Base-by-base conservation (phyloP, 2,888 invertebrate species). In the Lasioglossum oenotherae region DNA sequence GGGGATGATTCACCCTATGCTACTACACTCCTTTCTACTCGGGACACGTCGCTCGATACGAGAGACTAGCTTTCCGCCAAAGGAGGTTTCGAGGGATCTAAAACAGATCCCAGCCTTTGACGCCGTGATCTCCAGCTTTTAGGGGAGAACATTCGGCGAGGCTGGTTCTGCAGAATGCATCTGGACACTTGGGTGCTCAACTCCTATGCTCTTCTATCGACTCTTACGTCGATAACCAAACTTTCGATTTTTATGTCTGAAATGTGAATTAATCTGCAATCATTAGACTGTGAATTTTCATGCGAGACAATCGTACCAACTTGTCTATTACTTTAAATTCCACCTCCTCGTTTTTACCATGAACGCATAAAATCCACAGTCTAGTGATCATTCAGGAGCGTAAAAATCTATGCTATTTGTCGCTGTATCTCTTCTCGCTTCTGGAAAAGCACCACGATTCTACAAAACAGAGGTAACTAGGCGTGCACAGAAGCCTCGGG, bases 1-100 rank as follows among this genome's bases (percentile, higher is more conserved):
- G 64, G 64, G 64, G 31, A 64, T 64, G 64, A 64, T 64, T 64
- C 64, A 64, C 64, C 64, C 64, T 31, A 27, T 14, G 64, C n/a
- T 4, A 2, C 31, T 64, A 31, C 64, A 31, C 64, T 31, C 60
- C 27, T 60, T 27, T 16, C 12, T 60, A 6, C 64, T 64, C 31
- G 64, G 27, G n/a, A 31, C 31, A 14, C 64, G 14, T 31, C 64
- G 64, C 64, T 31, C 27, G 31, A 64, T 53, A 53, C 23, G 53
- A n/a, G 10, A n/a, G 53, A n/a, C 23, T 53, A 23, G n/a, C 53
- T 53, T 53, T 53, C 23, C 53, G 53, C n/a, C 53, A 53, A 53
- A 53, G n/a, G 53, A 53, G 53, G 10, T n/a, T 53, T n/a, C 53
- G n/a, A n/a, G 53, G 53, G 53, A 53, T 53, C 60, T 60, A 60